phyloP scores from a whole-genome alignment of 2,888 invertebrate genomes.

The Acheta domesticus region DNA sequence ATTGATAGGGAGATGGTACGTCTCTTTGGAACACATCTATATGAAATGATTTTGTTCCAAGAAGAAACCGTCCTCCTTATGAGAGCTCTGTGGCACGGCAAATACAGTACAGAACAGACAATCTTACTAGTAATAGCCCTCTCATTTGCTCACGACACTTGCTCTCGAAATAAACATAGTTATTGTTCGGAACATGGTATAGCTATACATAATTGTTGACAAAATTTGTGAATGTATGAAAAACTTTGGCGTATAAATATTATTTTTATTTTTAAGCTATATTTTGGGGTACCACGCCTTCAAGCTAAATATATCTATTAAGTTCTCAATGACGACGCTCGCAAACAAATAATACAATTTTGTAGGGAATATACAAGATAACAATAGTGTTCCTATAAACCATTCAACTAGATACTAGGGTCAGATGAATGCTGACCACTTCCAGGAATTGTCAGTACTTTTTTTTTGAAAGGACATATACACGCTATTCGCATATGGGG shows the following conservation, averaged over 20 bases:
- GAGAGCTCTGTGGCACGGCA: constrained; percentile 1
- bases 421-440: background rate
- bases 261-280: background rate
- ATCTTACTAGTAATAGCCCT: background rate
- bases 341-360: background rate
- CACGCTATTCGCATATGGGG: background rate
- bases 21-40: too few relatives aligned
- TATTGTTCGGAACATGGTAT: background rate
- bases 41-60: too few relatives aligned
- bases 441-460: background rate
- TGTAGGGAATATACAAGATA: background rate
- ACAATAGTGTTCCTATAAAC: background rate
- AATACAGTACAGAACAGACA: constrained; percentile 6
- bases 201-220: background rate
- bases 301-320: background rate
- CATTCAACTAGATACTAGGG: background rate
- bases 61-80: background rate
- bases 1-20: too few relatives aligned
- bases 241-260: constrained; percentile 1
- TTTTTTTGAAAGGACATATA: background rate
- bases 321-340: background rate
- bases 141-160: background rate
- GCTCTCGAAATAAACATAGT: background rate
- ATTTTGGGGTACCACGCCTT: background rate
- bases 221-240: constrained; percentile 18